Percentiles rank a stretch among this genome's conserved stretches.
These are phyloP conservation scores for Drosophila ogumai DNA, from an alignment of 1,140 invertebrate species.

Conservation along the genomic window DNA sequence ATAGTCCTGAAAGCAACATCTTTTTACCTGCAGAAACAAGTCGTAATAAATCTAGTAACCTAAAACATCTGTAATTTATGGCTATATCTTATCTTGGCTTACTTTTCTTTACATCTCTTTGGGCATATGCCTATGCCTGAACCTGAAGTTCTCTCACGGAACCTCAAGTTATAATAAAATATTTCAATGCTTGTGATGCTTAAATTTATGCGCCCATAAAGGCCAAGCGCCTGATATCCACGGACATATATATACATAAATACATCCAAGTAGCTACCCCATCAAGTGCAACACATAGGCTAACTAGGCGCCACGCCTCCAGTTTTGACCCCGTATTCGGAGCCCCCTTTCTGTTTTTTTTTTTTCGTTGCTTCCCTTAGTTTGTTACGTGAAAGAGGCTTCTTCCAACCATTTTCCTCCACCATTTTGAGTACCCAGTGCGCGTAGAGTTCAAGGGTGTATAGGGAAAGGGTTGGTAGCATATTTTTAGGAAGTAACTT, in stretches of 20 bases:
- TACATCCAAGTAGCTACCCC: slow-evolving; percentile 37
- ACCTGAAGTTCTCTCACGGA: slow-evolving; percentile 4
- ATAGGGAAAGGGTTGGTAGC: background rate
- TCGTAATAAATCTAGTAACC: background rate
- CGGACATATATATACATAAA: slow-evolving; percentile 41
- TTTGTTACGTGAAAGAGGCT: slow-evolving; percentile 58
- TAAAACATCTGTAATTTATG: slow-evolving; percentile 10
- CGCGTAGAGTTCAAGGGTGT: slow-evolving; percentile 6
- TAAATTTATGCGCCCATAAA: slow-evolving; percentile 62
- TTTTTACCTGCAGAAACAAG: background rate
- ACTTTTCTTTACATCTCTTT: slow-evolving; percentile 3
- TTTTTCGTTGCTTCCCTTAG: slow-evolving; percentile 13
- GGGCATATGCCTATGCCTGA: background rate
- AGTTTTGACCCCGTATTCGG: slow-evolving; percentile 20
- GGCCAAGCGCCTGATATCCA: slow-evolving; percentile 50
- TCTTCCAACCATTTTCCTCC: slow-evolving; percentile 30
- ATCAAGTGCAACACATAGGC: slow-evolving; percentile 65
- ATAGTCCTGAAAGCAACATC: background rate
- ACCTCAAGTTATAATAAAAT: slow-evolving; percentile 45
- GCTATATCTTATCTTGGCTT: slow-evolving; percentile 2
- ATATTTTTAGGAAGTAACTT: background rate
- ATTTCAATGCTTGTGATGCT: slow-evolving; percentile 46
- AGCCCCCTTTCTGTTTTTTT: slow-evolving; percentile 17
- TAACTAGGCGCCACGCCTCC: slow-evolving; percentile 31
- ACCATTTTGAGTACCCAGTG: slow-evolving; percentile 1